These are phyloP conservation scores for Heliconius hewitsoni DNA, from an alignment of 1,140 invertebrate genomes.

Conservation along the genomic window DNA sequence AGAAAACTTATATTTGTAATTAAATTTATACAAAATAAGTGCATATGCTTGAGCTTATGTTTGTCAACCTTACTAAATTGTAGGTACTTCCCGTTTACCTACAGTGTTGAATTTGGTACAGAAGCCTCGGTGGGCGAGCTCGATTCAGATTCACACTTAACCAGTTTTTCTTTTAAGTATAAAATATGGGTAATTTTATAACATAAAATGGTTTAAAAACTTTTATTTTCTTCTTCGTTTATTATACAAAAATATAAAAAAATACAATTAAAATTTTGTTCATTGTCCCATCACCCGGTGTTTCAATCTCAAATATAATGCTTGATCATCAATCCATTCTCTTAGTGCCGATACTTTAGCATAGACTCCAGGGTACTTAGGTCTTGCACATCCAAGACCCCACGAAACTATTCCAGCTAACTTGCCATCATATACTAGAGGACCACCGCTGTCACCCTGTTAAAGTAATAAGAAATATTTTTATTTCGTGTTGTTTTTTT, in stretches of 20 bases:
- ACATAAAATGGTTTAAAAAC: background rate
- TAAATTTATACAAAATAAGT: too few species aligned
- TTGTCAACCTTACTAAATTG: too few species aligned
- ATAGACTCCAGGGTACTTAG: constrained; percentile 84
- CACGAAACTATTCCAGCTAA: constrained; percentile 84
- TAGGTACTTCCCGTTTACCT: too few species aligned
- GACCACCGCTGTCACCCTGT: constrained; percentile 83
- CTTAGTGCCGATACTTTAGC: constrained; percentile 80
- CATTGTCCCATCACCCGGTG: constrained; percentile 22
- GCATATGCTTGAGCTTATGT: too few species aligned
- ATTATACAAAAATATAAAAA: constrained; percentile 3
- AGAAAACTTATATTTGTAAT: too few species aligned
- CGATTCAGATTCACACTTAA: too few species aligned
- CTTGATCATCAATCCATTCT: constrained; percentile 68
- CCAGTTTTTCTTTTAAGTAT: too few species aligned
- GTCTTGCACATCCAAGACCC: constrained; percentile 83
- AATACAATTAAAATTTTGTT: background rate
- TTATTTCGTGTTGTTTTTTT: too few species aligned
- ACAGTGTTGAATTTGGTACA: too few species aligned
- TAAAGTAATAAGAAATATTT: too few species aligned
- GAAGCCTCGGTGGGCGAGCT: too few species aligned
- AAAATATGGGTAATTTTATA: too few species aligned
- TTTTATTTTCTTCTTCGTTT: background rate
- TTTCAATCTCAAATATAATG: constrained; percentile 52
- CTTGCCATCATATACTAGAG: constrained; percentile 74